phyloP scores from a whole-genome alignment of 2,888 invertebrate species.

The Teleogryllus oceanicus region DNA sequence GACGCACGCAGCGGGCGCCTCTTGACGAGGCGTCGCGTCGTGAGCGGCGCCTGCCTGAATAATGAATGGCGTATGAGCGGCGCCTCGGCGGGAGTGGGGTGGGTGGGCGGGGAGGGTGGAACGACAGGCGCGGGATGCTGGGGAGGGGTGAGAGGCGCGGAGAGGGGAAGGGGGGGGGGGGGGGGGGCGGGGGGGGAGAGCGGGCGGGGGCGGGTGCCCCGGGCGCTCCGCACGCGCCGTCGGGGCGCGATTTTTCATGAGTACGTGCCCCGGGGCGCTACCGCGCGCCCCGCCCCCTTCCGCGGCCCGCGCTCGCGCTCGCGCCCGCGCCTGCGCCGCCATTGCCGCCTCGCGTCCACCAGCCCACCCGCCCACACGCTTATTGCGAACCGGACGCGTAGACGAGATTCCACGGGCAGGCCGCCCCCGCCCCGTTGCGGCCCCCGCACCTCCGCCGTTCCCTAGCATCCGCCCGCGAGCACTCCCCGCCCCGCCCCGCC shows the following conservation, averaged over 20 bases:
- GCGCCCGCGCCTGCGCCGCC: no score
- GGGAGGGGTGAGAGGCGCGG: background rate
- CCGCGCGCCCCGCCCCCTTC: background rate
- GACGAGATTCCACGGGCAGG: no score
- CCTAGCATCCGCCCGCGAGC: background rate
- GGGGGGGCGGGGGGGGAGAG: background rate
- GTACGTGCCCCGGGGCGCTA: slow-evolving; percentile 5
- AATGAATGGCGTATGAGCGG: slow-evolving; percentile 18
- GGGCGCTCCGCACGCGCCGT: background rate
- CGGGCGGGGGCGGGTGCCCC: background rate
- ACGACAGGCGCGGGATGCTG: background rate
- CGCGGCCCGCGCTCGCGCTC: no score
- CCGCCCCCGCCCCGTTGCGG: no score
- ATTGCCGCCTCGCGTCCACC: background rate
- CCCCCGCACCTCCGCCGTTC: background rate
- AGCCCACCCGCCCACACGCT: background rate
- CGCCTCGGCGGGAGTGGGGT: background rate
- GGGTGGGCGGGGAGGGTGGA: background rate
- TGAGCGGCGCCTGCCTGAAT: slow-evolving; percentile 6
- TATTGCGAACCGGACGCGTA: background rate
- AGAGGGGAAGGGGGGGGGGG: background rate
- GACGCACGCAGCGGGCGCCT: background rate
- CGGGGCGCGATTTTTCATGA: slow-evolving; percentile 18
- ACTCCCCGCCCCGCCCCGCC: background rate
- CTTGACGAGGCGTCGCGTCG: slow-evolving; percentile 2